Base-by-base conservation (phyloP, 2,113 vertebrate genomes). In the Aramus guarauna region DNA sequence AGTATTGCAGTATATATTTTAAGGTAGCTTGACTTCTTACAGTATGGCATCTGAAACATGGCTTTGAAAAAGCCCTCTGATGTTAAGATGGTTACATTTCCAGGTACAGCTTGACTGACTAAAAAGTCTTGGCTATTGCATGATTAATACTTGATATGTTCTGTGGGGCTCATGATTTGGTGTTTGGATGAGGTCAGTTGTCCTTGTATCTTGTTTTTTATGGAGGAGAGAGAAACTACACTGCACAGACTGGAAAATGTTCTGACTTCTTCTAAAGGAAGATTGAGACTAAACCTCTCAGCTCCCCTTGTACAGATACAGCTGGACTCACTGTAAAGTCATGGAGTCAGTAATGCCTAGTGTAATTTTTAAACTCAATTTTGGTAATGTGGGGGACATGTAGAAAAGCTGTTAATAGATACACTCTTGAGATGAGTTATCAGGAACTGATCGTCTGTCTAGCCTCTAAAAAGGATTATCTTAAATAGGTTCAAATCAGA, bases 201-300 rank as follows among this genome's bases (percentile, higher is more conserved):
- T 79, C 26, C 37, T 39, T 43, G 2, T 37, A 13, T 37, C 4
- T 3, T 3, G 34, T 8, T 66, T 62, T 78, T 63, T 15, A 3
- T 58, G 66, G 52, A 50, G 69, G 30, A 75, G 45, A 48, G 30
- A 72, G 45, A 48, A 62, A 36, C 71, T 85, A 34, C 2, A 0
- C 36, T 74, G 20, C 17, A 13, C 21, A 37, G 53, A 11, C 53
- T 77, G 22, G 24, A 18, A 77, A 37, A 36, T 27, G 4, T 39
- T 50, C 16, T 53, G 36, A 15, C 0, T 0, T 34, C 6, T 73
- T 69, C 58, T 23, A 20, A 9, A 47, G 48, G 47, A 59, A 52
- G 22, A 15, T 0, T 69, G 64, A 71, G 36, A 62, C 15, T 47
- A 89, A 67, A 79, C 14, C 15, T 45, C 32, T 68, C 18, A 84